phyloP scores from a whole-genome alignment of 2,888 invertebrate genomes.

The Melipona beecheii region DNA sequence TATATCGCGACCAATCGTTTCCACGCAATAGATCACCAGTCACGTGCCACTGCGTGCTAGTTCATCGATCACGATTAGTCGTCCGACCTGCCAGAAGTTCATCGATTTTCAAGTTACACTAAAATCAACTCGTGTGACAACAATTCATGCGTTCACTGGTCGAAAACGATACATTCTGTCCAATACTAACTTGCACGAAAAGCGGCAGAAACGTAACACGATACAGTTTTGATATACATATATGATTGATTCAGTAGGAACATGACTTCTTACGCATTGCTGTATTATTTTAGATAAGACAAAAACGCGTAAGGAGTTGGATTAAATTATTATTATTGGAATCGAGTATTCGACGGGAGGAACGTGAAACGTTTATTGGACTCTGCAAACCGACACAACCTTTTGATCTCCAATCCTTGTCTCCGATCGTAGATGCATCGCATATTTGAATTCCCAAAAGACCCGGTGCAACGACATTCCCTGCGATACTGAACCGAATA shows the following conservation, averaged over 20 bases:
- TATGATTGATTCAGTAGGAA: not conserved
- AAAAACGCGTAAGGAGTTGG: not conserved
- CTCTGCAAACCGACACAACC: not conserved
- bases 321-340: not conserved
- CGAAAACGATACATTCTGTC: conserved; percentile 9
- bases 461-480: conserved; percentile 21
- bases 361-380: conserved; percentile 21
- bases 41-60: conserved; percentile 56
- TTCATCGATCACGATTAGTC: conserved; percentile 67
- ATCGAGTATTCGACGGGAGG: not conserved
- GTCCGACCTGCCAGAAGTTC: conserved; percentile 62
- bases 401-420: conserved; percentile 53
- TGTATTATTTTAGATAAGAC: not conserved
- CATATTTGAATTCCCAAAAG: conserved; percentile 51
- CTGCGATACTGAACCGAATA: not conserved
- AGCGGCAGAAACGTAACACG: not conserved
- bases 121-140: conserved; percentile 54
- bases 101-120: conserved; percentile 55
- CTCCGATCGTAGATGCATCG: conserved; percentile 38
- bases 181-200: not conserved
- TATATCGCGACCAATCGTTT: conserved; percentile 58
- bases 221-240: conserved; percentile 1
- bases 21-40: conserved; percentile 63
- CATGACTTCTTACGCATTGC: not conserved
- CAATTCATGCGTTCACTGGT: conserved; percentile 49